phyloP scores from a whole-genome alignment of 2,113 vertebrate genomes.

The Desmodus rotundus region DNA sequence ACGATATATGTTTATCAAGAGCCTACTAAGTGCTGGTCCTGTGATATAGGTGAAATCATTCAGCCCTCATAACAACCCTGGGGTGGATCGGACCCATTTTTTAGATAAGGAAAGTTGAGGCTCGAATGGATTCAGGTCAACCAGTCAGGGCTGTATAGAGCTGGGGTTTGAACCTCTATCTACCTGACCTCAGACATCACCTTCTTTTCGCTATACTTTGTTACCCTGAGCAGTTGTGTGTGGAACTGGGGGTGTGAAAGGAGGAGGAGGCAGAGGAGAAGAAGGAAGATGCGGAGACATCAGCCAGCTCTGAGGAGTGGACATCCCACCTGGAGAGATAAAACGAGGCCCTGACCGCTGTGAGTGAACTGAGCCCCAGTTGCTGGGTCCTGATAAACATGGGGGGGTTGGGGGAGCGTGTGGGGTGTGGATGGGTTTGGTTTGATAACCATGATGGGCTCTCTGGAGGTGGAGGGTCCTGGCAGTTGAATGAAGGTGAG shows the following conservation, averaged over 20 bases:
- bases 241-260: neutral
- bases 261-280: neutral
- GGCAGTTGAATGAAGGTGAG: neutral
- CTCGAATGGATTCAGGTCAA: neutral
- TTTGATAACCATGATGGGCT: constrained; percentile 5
- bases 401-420: neutral
- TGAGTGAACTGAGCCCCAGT: neutral
- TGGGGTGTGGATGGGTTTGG: neutral
- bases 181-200: neutral
- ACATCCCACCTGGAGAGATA: neutral
- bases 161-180: neutral
- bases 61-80: neutral
- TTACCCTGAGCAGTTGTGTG: neutral
- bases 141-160: neutral
- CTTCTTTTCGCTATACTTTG: neutral
- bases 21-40: neutral
- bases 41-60: neutral
- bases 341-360: rapidly evolving
- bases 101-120: constrained; percentile 8
- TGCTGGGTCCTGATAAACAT: neutral
- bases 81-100: neutral
- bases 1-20: neutral
- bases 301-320: neutral
- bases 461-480: neutral
- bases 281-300: neutral